These are phyloP conservation scores for Eurypyga helias DNA, from an alignment of 2,113 vertebrate species.

Conservation along the genomic window DNA sequence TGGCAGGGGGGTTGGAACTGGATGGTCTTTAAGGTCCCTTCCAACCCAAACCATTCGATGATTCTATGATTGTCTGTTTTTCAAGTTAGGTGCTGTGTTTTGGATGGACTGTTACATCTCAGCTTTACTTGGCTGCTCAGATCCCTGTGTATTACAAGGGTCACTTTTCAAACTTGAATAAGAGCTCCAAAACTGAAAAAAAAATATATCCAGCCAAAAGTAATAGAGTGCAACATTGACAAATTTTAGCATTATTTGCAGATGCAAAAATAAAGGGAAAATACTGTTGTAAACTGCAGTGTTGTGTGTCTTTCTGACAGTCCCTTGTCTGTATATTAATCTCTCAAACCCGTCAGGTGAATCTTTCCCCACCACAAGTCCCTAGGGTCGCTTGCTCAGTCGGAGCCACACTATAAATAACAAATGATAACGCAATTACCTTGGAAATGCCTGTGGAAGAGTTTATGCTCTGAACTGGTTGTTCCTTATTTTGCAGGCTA, in stretches of 20 bases:
- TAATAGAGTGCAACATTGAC: background rate
- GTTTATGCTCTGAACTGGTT: background rate
- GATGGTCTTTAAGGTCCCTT: too few relatives aligned
- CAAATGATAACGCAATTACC: background rate
- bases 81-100: background rate
- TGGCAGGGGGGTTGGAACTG: too few relatives aligned
- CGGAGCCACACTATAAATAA: background rate
- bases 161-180: background rate
- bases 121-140: background rate
- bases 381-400: background rate
- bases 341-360: background rate
- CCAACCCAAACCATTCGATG: too few relatives aligned
- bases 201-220: background rate
- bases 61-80: background rate
- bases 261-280: background rate
- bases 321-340: background rate
- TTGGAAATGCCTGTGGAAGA: background rate
- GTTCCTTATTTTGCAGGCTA: slow-evolving; percentile 81
- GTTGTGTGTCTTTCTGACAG: background rate
- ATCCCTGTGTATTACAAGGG: background rate
- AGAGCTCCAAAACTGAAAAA: background rate
- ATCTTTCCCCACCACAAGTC: background rate
- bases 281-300: background rate
- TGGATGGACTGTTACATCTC: background rate
- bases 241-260: background rate